phyloP scores from a whole-genome alignment of 2,888 invertebrate species.

The Clusia tigrina region DNA sequence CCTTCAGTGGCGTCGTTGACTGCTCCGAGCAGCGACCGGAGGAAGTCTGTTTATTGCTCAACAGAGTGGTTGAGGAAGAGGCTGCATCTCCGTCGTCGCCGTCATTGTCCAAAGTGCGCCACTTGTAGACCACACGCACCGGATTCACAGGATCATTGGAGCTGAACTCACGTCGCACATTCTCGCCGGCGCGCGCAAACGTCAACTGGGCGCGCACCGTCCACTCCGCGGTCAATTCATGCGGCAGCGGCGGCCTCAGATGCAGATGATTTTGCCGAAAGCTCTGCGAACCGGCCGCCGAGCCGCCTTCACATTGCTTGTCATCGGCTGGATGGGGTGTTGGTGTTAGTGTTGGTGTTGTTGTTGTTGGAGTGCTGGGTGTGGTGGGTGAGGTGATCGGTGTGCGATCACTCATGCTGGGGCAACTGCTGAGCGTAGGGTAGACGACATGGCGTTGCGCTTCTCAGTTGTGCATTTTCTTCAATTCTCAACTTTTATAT shows the following conservation, averaged over 20 bases:
- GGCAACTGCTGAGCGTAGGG: too few relatives aligned
- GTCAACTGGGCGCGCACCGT: constrained; percentile 75
- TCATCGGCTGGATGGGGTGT: too few relatives aligned
- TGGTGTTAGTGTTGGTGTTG: too few relatives aligned
- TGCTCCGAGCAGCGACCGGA: constrained; percentile 59
- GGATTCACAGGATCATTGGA: constrained; percentile 60
- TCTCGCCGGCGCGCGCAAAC: constrained; percentile 66
- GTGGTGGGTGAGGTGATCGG: constrained; percentile 1
- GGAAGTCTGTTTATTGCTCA: constrained; percentile 12
- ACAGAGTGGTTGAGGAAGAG: constrained; percentile 26
- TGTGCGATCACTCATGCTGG: constrained; percentile 24
- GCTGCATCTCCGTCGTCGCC: constrained; percentile 29
- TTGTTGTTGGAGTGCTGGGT: not conserved
- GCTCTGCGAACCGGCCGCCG: constrained; percentile 20
- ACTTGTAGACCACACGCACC: constrained; percentile 63
- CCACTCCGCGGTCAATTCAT: constrained; percentile 70
- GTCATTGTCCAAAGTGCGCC: constrained; percentile 65
- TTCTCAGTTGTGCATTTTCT: too few relatives aligned
- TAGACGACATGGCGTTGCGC: too few relatives aligned
- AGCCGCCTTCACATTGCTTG: constrained; percentile 18
- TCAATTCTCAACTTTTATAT: too few relatives aligned
- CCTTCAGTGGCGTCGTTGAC: constrained; percentile 44
- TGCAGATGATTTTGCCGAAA: constrained; percentile 27
- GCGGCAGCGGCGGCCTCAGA: constrained; percentile 47
- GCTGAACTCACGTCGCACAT: constrained; percentile 52